Percentiles rank a stretch among this genome's conserved stretches.
Evolutionary conservation across 2,797 vertebrate species (phyloP).

Genomic region (Poecilia wingei): DNA sequence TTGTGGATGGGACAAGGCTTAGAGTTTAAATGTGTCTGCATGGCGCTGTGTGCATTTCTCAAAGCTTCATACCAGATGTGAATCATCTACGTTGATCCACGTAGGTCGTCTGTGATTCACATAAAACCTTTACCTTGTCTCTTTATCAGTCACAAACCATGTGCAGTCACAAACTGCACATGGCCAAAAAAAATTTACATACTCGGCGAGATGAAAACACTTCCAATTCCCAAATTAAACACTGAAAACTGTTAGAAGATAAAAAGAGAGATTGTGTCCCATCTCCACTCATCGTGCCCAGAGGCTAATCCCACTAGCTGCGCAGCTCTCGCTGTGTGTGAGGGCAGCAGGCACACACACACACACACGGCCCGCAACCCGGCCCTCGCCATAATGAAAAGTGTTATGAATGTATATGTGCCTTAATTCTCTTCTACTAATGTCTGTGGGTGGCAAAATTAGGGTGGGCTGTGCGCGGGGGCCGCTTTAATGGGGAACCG

Average conservation of each 20-base stretch:
- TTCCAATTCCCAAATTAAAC: conserved; percentile 8
- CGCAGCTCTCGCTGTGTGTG: conserved; percentile 65
- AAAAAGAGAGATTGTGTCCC: conserved; percentile 33
- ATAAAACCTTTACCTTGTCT: neutral
- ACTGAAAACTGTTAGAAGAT: conserved; percentile 31
- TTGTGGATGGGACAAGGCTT: neutral
- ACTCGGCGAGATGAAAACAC: conserved; percentile 2
- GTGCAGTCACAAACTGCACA: too few relatives aligned
- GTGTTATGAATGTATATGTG: conserved; percentile 87
- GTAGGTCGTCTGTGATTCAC: too few relatives aligned
- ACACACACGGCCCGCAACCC: conserved; percentile 52
- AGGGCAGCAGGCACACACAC: conserved; percentile 45
- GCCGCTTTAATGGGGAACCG: conserved; percentile 76
- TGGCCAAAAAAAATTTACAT: conserved; percentile 17
- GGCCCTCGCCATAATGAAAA: conserved; percentile 78
- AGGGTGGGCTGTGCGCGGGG: conserved; percentile 72
- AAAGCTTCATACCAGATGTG: neutral
- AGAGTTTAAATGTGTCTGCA: neutral
- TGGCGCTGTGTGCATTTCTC: neutral
- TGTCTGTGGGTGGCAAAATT: conserved; percentile 84
- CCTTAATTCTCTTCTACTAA: conserved; percentile 79
- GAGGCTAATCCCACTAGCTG: conserved; percentile 52
- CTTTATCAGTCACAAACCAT: neutral
- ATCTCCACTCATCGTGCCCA: conserved; percentile 54
- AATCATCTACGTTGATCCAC: neutral